Percentiles rank a stretch among this genome's conserved stretches.
These are phyloP conservation scores for Ptychodera flava DNA, from an alignment of 35 echinoderm and acorn worm genomes.

Conservation along the genomic window DNA sequence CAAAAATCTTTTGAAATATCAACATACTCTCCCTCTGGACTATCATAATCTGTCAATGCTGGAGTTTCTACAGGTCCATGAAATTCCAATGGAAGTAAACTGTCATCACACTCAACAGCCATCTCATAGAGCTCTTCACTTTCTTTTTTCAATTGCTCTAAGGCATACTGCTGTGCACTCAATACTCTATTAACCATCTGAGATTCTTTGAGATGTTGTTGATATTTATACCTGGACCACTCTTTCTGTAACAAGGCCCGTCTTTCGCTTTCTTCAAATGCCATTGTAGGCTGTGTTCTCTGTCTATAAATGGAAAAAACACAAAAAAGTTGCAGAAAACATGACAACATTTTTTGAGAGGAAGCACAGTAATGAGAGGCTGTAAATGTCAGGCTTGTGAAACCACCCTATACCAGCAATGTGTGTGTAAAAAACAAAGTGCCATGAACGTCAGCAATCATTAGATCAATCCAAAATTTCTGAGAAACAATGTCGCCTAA, in stretches of 20 bases:
- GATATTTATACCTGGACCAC: constrained; percentile 57
- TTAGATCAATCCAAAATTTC: too few relatives aligned
- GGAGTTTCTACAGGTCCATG: constrained; percentile 73
- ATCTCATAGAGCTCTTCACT: constrained; percentile 80
- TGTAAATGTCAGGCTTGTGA: too few relatives aligned
- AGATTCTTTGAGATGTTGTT: constrained; percentile 56
- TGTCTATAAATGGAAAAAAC: constrained; percentile 31
- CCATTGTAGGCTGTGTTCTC: constrained; percentile 33
- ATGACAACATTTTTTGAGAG: background rate
- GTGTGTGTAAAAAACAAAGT: too few relatives aligned
- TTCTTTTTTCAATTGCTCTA: constrained; percentile 63
- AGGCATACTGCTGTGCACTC: constrained; percentile 64
- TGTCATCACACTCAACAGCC: constrained; percentile 48
- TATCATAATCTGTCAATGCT: constrained; percentile 59
- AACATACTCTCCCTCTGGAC: constrained; percentile 80
- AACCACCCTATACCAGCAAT: too few relatives aligned
- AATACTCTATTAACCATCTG: constrained; percentile 27
- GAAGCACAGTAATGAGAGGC: background rate
- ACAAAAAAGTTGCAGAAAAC: background rate
- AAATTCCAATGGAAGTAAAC: constrained; percentile 46
- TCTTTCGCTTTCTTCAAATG: constrained; percentile 61
- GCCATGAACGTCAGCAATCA: too few relatives aligned
- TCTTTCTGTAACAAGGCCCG: constrained; percentile 70
- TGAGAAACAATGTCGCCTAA: too few relatives aligned
- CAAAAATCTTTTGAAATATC: constrained; percentile 49